Base-by-base conservation (phyloP, 2,888 invertebrate species). In the Philopedon plagiatum region DNA sequence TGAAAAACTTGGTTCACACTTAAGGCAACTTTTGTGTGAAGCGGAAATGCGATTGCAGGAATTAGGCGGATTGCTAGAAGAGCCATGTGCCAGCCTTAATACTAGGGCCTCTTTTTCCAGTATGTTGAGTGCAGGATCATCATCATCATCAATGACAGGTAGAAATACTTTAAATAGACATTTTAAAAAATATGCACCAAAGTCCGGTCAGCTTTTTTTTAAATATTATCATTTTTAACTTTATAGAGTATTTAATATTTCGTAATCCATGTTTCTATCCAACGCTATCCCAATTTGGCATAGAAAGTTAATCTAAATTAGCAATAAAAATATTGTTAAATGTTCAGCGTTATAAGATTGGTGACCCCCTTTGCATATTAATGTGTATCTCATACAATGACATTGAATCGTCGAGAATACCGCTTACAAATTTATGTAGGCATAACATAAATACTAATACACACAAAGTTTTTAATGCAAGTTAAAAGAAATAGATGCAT, bases 21-120 rank as follows among this genome's bases (percentile, higher is more conserved):
- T 96, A 75, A 91, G 92, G 73, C 89, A 92, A 71, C 86, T 96
- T 81, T 88, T 93, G 67, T 89, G 92, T 37, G 95, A 96, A 81
- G 95, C 96, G 0, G 96, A 97, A 85, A 90, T 92, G 75, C 90
- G 93, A 32, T 90, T 96, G 67, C 93, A 94, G 78, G 95, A 96
- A 82, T 89, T 94, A 49, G 91, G 91, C 57, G 90, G 91, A 8
- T 77, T 83, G 18, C 76, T 84, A 56, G 85, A 85, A n/a, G 85
- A 85, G 73, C 83, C 84, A 8, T 81, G 82, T 64, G 86, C 85
- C 7, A 84, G 86, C 67, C 83, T 87, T 39, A 86, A 86, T 76
- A 86, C 51, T 3, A 51, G 51, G n/a, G 88, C 89, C 62, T 89
- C 89, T 57, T 88, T 89, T 80, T 89, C 89, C 51, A 89, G 88